Percentiles rank a stretch among this genome's conserved stretches.
Evolutionary conservation across 1,140 invertebrate genomes (phyloP).

Genomic region (Drosophila prosaltans): DNA sequence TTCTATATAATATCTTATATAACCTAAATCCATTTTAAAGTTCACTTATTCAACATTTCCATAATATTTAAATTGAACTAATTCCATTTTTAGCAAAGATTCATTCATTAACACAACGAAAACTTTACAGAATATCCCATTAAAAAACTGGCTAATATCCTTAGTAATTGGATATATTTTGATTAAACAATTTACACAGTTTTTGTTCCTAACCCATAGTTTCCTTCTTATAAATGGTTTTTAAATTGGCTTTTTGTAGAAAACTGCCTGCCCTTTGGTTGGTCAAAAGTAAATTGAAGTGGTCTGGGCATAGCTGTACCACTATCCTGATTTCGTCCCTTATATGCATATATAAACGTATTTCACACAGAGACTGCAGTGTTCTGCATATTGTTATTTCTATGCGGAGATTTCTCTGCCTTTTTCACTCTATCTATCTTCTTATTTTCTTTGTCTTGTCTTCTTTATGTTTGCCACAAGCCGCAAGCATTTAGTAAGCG

Average conservation of each 20-base stretch:
- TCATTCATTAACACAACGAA: too few relatives aligned
- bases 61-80: too few relatives aligned
- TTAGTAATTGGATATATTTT: not conserved
- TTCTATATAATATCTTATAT: too few relatives aligned
- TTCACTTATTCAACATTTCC: too few relatives aligned
- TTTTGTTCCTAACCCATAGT: not conserved
- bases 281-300: conserved; percentile 80
- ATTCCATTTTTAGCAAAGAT: too few relatives aligned
- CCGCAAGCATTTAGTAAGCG: conserved; percentile 70
- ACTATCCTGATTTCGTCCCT: too few relatives aligned
- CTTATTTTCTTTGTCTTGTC: conserved; percentile 1
- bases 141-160: not conserved
- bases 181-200: not conserved
- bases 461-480: conserved; percentile 41
- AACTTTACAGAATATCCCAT: too few relatives aligned
- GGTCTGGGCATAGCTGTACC: conserved; percentile 57
- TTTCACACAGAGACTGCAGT: conserved; percentile 35
- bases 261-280: conserved; percentile 63
- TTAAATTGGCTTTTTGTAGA: not conserved
- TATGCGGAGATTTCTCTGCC: not conserved
- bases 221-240: not conserved
- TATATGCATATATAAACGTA: conserved; percentile 41
- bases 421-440: not conserved
- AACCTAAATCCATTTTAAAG: too few relatives aligned
- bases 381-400: conserved; percentile 1